A percentile compares a stretch with the other conserved stretches of the same genome.
phyloP scores from a whole-genome alignment of 2,888 invertebrate genomes.

The Eurytoma californica region DNA sequence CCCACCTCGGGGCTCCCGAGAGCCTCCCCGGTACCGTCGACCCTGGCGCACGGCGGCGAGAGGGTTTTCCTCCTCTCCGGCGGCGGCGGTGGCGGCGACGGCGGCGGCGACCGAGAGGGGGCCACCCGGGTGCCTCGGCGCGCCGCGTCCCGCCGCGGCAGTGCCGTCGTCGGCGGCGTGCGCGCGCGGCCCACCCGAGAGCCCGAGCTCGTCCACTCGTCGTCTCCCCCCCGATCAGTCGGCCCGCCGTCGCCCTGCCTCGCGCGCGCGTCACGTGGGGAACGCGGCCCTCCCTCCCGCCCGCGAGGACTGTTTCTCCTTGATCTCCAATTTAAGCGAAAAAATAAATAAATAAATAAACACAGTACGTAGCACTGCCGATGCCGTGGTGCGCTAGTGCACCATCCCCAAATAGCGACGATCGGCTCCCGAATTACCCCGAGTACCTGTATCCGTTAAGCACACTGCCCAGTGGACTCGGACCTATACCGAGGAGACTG shows the following conservation, averaged over 20 bases:
- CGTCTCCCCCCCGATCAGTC: constrained; percentile 63
- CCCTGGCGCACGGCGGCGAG: constrained; percentile 18
- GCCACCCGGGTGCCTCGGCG: constrained; percentile 6
- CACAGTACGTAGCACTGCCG: not conserved
- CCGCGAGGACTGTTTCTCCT: not conserved
- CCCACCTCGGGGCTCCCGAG: constrained; percentile 4
- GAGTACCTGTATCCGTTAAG: too few species aligned
- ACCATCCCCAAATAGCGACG: too few species aligned
- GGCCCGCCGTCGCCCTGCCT: constrained; percentile 74
- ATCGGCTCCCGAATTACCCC: too few species aligned
- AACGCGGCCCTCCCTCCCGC: constrained; percentile 25
- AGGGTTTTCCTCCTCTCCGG: constrained; percentile 7
- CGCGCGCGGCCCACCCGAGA: constrained; percentile 42
- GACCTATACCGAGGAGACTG: too few species aligned
- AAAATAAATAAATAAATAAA: not conserved
- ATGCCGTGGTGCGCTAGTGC: too few species aligned
- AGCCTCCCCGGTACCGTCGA: constrained; percentile 6
- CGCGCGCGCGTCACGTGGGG: constrained; percentile 30
- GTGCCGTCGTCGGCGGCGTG: constrained; percentile 57
- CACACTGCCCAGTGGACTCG: too few species aligned
- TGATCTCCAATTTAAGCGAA: not conserved
- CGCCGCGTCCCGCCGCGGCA: constrained; percentile 66
- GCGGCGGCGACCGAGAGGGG: constrained; percentile 5
- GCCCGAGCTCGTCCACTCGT: constrained; percentile 39
- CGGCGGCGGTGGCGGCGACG: constrained; percentile 33